A percentile compares a stretch with the other conserved stretches of the same genome.
These are phyloP conservation scores for Lanius collurio DNA, from an alignment of 2,113 vertebrate genomes.

Conservation along the genomic window DNA sequence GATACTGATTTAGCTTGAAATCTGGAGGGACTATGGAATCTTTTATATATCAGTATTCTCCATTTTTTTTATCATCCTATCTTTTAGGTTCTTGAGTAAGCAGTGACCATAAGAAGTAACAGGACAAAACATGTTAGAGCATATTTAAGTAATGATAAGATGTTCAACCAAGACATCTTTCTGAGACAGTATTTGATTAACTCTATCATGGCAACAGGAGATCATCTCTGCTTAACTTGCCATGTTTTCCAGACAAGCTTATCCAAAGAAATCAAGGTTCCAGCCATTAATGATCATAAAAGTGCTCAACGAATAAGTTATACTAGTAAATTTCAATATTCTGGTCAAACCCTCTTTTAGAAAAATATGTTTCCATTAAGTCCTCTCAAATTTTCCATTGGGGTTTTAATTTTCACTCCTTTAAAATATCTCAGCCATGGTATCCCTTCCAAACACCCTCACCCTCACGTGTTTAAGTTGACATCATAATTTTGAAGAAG, in stretches of 20 bases:
- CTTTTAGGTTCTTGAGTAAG: background rate
- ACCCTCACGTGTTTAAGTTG: background rate
- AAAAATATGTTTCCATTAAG: background rate
- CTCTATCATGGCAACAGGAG: background rate
- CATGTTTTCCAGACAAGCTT: background rate
- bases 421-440: background rate
- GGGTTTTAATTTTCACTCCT: background rate
- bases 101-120: background rate
- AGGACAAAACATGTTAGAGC: background rate
- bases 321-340: background rate
- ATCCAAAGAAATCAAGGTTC: background rate
- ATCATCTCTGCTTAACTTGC: background rate
- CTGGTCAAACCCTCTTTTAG: background rate
- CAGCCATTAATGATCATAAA: background rate
- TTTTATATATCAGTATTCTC: background rate
- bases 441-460: background rate
- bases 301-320: background rate
- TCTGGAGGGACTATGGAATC: background rate
- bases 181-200: background rate
- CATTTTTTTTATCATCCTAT: background rate
- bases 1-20: background rate
- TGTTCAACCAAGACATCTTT: background rate
- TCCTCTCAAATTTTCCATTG: background rate
- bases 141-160: background rate
- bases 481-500: background rate